Percentiles rank a stretch among this genome's conserved stretches.
phyloP scores from a whole-genome alignment of 1,140 invertebrate species.

The Achroia grisella region DNA sequence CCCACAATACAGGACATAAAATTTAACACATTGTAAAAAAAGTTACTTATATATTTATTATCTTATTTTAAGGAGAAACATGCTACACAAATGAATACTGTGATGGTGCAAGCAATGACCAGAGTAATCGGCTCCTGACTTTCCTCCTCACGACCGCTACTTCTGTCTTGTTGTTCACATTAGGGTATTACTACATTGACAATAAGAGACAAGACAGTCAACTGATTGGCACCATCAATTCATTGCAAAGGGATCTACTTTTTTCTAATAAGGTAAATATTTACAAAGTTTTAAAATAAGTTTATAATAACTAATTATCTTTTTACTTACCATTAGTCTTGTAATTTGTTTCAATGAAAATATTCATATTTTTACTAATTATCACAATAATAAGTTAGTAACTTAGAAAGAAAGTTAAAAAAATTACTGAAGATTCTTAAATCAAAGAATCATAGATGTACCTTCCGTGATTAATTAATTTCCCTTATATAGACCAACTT shows the following conservation, averaged over 20 bases:
- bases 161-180: constrained; percentile 81
- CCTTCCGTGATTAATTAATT: too few species aligned
- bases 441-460: too few species aligned
- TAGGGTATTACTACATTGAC: constrained; percentile 85
- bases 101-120: constrained; percentile 40
- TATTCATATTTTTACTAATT: too few species aligned
- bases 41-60: constrained; percentile 2
- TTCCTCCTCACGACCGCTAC: constrained; percentile 78
- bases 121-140: constrained; percentile 56
- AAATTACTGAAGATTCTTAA: too few species aligned
- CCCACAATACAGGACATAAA: too few species aligned
- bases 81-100: constrained; percentile 56
- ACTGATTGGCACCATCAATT: constrained; percentile 66
- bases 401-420: too few species aligned
- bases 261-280: constrained; percentile 63
- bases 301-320: too few species aligned
- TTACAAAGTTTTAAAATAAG: not conserved
- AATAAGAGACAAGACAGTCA: constrained; percentile 77
- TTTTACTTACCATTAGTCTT: too few species aligned
- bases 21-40: not conserved
- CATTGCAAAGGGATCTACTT: constrained; percentile 64
- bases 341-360: too few species aligned
- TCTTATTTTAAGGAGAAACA: constrained; percentile 39
- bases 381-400: too few species aligned
- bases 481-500: too few species aligned